A percentile compares a stretch with the other conserved stretches of the same genome.
Conservation (phyloP, 1,140 invertebrate species). For the Macrobrachium rosenbergii region DNA sequence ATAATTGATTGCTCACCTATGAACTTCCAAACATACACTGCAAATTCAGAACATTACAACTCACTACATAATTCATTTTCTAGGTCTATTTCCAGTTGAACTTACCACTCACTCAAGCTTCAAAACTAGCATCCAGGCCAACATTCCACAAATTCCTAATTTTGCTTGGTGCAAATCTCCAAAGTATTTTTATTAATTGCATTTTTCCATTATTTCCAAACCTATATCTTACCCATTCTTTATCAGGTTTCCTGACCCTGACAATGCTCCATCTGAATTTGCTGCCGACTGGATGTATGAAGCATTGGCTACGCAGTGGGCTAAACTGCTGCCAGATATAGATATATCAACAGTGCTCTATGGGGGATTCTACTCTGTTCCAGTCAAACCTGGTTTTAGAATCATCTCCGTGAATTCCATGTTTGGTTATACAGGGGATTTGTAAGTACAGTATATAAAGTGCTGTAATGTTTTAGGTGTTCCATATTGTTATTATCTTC, state of each 20-base stretch:
- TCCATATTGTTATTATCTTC: too few relatives aligned
- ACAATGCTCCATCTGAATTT: slow-evolving; percentile 75
- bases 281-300: slow-evolving; percentile 94
- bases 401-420: slow-evolving; percentile 85
- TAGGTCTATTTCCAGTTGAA: too few relatives aligned
- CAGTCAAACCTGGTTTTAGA: slow-evolving; percentile 87
- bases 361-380: slow-evolving; percentile 90
- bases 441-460: slow-evolving; percentile 26
- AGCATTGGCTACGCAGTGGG: slow-evolving; percentile 87
- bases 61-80: too few relatives aligned
- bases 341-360: slow-evolving; percentile 86
- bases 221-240: not conserved
- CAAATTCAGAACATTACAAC: too few relatives aligned
- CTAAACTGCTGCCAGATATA: slow-evolving; percentile 87
- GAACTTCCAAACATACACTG: too few relatives aligned
- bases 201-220: not conserved
- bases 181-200: too few relatives aligned
- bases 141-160: too few relatives aligned
- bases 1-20: too few relatives aligned
- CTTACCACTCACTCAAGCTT: too few relatives aligned
- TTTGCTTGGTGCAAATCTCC: too few relatives aligned
- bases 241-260: slow-evolving; percentile 4
- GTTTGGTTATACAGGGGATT: slow-evolving; percentile 39
- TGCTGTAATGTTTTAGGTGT: not conserved
- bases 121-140: too few relatives aligned